phyloP scores from a whole-genome alignment of 2,113 vertebrate genomes.

The Poeciliopsis turrubarensis region DNA sequence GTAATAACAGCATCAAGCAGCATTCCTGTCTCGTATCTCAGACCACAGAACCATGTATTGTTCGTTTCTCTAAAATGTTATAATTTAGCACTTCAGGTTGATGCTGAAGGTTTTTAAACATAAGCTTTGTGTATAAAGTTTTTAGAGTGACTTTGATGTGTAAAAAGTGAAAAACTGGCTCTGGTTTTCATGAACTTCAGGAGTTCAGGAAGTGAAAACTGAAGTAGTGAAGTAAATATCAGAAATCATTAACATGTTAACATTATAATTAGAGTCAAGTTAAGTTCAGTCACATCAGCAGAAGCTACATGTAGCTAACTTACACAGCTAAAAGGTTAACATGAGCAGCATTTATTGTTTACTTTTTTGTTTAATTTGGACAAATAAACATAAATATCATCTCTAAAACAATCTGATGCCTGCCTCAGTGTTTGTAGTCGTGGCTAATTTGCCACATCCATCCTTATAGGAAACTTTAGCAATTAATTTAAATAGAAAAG shows the following conservation, averaged over 20 bases:
- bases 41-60: conserved; percentile 9
- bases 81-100: background rate
- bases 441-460: too few relatives aligned
- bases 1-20: background rate
- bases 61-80: background rate
- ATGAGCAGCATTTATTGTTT: too few relatives aligned
- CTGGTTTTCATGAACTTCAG: background rate
- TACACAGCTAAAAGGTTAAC: too few relatives aligned
- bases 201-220: background rate
- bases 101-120: background rate
- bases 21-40: conserved; percentile 10
- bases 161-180: background rate
- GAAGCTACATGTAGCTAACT: too few relatives aligned
- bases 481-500: too few relatives aligned
- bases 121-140: background rate
- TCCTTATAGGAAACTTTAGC: too few relatives aligned
- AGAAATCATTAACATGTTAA: background rate
- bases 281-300: too few relatives aligned
- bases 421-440: too few relatives aligned
- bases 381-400: too few relatives aligned
- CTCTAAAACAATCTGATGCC: too few relatives aligned
- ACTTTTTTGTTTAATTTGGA: too few relatives aligned
- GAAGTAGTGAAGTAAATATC: background rate
- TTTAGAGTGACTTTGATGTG: background rate
- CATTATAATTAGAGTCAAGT: background rate